Evolutionary conservation across 2,797 vertebrate species (phyloP), one percentile per base, ranked within the genome.

Genomic region (Siniperca undulata): DNA sequence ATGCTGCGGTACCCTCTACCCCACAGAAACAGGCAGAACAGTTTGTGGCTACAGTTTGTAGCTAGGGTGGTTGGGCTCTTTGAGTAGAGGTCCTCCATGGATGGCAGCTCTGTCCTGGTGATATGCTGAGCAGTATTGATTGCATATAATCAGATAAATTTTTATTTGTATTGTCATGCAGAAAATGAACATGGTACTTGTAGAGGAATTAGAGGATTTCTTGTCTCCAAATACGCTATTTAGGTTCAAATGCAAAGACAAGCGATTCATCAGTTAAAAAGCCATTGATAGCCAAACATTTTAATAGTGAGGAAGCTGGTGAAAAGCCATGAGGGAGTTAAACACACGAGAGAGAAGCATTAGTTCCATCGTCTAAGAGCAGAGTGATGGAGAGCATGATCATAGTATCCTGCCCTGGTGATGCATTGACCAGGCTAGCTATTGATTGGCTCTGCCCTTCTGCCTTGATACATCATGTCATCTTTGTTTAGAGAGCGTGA

Each of bases 401-500:
- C 91, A 82, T 80, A 83, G 90, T 44, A 89, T 87, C 90, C 81
- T 84, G 88, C 86, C 69, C 74, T 17, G 36, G 53, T 94, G 93
- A 94, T 92, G 84, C 93, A 94, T 92, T 48, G 84, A 74, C 81
- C 80, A 93, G 93, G 92, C 89, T 34, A 76, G 69, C 83, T 95
- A 95, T 94, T 92, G 94, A 95, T 94, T 90, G 86, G 89, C 88
- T 82, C 82, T 72, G 89, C 78, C 86, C 76, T 68, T 77, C 82
- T 83, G 90, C 85, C 81, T 89, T 91, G 92, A 95, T 95, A 85
- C 92, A 94, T 94, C 89, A 92, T 93, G 89, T 93, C 90, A 90
- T 92, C 90, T 91, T 88, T 91, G 90, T 92, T 93, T 91, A 88
- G 87, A 88, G 83, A 87, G 83, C 58, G 58, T 84, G 76, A 84